Conservation (phyloP, 2,888 invertebrate species). For the Dinocampus coccinellae region DNA sequence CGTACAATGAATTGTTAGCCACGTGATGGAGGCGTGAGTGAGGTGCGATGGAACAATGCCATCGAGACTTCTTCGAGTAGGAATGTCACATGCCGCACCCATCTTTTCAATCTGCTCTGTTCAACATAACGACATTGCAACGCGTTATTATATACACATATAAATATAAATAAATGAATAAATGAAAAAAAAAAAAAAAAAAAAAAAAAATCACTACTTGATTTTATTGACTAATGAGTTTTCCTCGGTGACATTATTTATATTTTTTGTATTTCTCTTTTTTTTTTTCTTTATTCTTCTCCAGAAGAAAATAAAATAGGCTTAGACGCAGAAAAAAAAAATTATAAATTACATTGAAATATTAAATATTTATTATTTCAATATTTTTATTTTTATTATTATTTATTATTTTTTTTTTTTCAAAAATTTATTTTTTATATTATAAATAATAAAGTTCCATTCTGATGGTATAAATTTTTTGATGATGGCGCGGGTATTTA, state of each 20-base stretch:
- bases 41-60: slow-evolving; percentile 70
- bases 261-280: too few relatives aligned
- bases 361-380: too few relatives aligned
- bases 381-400: too few relatives aligned
- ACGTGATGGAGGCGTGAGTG: slow-evolving; percentile 69
- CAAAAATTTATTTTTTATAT: not conserved
- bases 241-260: too few relatives aligned
- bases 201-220: not conserved
- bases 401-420: too few relatives aligned
- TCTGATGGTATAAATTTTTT: slow-evolving; percentile 55
- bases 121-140: slow-evolving; percentile 26
- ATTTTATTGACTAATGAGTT: not conserved
- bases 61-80: slow-evolving; percentile 67
- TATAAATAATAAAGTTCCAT: slow-evolving; percentile 47
- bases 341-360: too few relatives aligned
- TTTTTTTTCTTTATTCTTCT: not conserved
- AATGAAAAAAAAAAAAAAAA: not conserved
- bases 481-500: slow-evolving; percentile 51
- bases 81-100: slow-evolving; percentile 68
- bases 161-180: not conserved
- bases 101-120: slow-evolving; percentile 55
- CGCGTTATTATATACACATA: not conserved
- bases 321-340: too few relatives aligned
- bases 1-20: slow-evolving; percentile 68
- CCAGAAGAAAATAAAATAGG: too few relatives aligned